phyloP scores from a whole-genome alignment of 1,140 invertebrate genomes.

The Drosophila leontia region DNA sequence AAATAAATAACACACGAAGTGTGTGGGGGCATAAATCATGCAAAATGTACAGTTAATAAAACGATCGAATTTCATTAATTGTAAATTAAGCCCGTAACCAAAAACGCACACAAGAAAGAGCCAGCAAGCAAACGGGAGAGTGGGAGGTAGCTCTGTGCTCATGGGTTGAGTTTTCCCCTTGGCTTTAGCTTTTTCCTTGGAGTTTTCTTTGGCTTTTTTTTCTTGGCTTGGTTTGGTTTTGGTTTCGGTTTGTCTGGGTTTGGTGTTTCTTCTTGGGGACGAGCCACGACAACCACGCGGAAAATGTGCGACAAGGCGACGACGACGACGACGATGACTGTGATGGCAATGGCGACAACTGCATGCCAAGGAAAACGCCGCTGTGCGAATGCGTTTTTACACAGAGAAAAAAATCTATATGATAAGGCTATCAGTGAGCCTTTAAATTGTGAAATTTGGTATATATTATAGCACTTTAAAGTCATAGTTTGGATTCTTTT shows the following conservation, averaged over 20 bases:
- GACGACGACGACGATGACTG: slow-evolving; percentile 27
- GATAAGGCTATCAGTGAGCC: too few relatives aligned
- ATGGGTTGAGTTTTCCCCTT: slow-evolving; percentile 13
- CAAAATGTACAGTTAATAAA: slow-evolving; percentile 82
- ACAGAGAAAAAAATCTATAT: not conserved
- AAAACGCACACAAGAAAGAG: slow-evolving; percentile 31
- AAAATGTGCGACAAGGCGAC: slow-evolving; percentile 64
- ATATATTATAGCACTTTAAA: not conserved
- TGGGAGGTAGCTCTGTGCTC: not conserved
- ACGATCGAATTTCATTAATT: slow-evolving; percentile 84
- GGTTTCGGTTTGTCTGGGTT: slow-evolving; percentile 21
- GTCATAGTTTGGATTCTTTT: not conserved
- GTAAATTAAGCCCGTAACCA: slow-evolving; percentile 74
- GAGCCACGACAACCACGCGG: slow-evolving; percentile 71
- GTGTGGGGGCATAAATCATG: slow-evolving; percentile 30
- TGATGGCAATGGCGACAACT: slow-evolving; percentile 63
- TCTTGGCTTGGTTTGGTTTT: not conserved
- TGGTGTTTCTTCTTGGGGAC: slow-evolving; percentile 58
- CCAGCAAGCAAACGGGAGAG: not conserved
- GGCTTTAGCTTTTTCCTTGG: slow-evolving; percentile 10
- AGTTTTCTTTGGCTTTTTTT: slow-evolving; percentile 10
- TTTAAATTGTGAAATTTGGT: not conserved
- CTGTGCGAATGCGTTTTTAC: slow-evolving; percentile 15
- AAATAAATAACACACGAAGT: not conserved
- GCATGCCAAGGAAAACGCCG: slow-evolving; percentile 69